These are phyloP conservation scores for Xylocopa sonorina DNA, from an alignment of 1,140 invertebrate species.

Conservation along the genomic window DNA sequence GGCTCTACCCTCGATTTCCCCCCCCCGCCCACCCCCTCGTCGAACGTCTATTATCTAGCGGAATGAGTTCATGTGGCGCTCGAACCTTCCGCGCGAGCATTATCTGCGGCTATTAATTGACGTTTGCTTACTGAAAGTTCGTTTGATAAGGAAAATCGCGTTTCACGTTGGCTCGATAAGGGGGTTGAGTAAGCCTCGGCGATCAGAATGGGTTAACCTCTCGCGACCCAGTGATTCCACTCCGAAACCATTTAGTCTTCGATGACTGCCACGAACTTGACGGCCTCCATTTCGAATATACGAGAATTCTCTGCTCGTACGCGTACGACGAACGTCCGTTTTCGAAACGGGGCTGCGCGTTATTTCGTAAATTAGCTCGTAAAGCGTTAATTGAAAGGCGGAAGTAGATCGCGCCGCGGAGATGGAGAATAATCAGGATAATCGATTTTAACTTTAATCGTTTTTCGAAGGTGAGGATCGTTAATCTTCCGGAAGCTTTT, in stretches of 20 bases:
- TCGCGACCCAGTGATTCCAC: no score
- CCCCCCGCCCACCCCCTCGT: background rate
- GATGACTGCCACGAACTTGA: no score
- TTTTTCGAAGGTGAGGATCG: background rate
- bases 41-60: background rate
- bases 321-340: no score
- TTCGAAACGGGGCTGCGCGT: no score
- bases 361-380: no score
- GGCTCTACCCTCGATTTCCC: constrained; percentile 26
- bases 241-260: no score
- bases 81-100: background rate
- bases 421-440: background rate
- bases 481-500: constrained; percentile 9
- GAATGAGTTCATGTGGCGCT: constrained; percentile 17
- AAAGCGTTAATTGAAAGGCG: background rate
- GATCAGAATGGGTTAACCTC: no score
- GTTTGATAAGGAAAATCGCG: background rate
- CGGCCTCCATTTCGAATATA: no score
- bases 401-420: background rate
- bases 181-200: no score
- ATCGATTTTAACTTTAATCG: background rate
- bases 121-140: background rate
- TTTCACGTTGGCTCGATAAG: background rate
- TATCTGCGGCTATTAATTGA: background rate
- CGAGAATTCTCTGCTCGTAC: no score